Conservation (phyloP, 2,888 invertebrate species). For the Magallana nippona region DNA sequence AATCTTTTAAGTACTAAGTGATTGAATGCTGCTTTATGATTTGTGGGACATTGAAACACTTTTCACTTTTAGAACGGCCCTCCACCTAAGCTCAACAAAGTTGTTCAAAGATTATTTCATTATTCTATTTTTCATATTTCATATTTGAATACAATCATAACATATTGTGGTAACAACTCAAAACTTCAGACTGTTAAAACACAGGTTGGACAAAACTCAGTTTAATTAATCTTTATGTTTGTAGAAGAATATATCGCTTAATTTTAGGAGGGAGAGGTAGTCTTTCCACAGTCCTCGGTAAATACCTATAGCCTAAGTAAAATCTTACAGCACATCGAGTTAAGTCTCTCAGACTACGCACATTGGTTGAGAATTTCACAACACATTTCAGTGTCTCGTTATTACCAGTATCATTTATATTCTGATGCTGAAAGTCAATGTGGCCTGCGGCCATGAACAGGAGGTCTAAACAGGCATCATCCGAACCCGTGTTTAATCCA, state of each 20-base stretch:
- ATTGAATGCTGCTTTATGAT: too few species aligned
- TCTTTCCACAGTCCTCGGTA: conserved; percentile 72
- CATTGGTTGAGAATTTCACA: conserved; percentile 62
- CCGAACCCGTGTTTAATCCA: conserved; percentile 73
- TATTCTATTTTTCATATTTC: too few species aligned
- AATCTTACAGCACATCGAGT: conserved; percentile 71
- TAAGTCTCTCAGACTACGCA: conserved; percentile 69
- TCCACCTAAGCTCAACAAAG: too few species aligned
- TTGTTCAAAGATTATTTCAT: too few species aligned
- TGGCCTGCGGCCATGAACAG: conserved; percentile 74
- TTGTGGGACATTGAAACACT: too few species aligned
- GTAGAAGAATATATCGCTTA: conserved; percentile 68
- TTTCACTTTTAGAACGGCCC: too few species aligned
- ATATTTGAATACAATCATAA: too few species aligned
- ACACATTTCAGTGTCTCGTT: conserved; percentile 72
- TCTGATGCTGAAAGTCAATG: conserved; percentile 67
- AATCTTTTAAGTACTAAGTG: too few species aligned
- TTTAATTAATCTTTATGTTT: conserved; percentile 52
- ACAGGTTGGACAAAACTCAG: too few species aligned
- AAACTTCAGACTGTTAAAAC: too few species aligned
- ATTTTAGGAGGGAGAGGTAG: conserved; percentile 73
- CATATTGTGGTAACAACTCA: too few species aligned
- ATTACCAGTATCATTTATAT: conserved; percentile 67
- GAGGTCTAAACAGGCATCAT: conserved; percentile 74
- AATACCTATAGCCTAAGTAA: conserved; percentile 68